phyloP scores from a whole-genome alignment of 2,888 invertebrate species.

The Acanthopleura granulata region DNA sequence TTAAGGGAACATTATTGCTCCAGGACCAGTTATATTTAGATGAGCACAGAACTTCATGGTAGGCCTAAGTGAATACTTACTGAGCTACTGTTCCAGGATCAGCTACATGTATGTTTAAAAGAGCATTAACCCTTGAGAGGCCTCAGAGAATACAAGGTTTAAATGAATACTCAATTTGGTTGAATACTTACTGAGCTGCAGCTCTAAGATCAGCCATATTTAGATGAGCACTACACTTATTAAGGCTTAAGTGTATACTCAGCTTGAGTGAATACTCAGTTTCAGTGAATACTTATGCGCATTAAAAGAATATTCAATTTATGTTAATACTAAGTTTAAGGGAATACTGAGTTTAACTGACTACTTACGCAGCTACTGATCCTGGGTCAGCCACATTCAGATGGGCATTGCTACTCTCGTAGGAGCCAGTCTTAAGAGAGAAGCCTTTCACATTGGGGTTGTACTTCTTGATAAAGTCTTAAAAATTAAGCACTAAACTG shows the following conservation, averaged over 20 bases:
- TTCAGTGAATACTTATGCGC: no score
- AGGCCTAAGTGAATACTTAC: no score
- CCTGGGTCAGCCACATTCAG: constrained; percentile 62
- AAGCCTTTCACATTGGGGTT: constrained; percentile 58
- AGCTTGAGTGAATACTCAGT: no score
- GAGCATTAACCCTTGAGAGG: constrained; percentile 21
- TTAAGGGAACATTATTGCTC: neutral
- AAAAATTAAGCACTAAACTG: neutral
- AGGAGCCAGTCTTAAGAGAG: constrained; percentile 44
- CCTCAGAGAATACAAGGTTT: neutral
- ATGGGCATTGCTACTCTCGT: constrained; percentile 32
- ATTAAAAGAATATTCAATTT: no score
- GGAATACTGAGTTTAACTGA: no score
- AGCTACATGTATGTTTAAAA: constrained; percentile 61
- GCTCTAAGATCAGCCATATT: neutral
- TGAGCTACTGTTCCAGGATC: constrained; percentile 52
- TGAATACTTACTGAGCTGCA: neutral
- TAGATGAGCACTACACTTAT: neutral
- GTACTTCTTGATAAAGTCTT: constrained; percentile 61
- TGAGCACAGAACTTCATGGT: neutral
- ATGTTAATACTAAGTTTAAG: no score
- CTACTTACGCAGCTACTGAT: constrained; percentile 49
- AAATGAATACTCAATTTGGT: neutral
- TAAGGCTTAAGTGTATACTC: no score
- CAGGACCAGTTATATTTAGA: neutral